phyloP scores from a whole-genome alignment of 2,888 invertebrate genomes.

The Drosophila cyrtoloma region DNA sequence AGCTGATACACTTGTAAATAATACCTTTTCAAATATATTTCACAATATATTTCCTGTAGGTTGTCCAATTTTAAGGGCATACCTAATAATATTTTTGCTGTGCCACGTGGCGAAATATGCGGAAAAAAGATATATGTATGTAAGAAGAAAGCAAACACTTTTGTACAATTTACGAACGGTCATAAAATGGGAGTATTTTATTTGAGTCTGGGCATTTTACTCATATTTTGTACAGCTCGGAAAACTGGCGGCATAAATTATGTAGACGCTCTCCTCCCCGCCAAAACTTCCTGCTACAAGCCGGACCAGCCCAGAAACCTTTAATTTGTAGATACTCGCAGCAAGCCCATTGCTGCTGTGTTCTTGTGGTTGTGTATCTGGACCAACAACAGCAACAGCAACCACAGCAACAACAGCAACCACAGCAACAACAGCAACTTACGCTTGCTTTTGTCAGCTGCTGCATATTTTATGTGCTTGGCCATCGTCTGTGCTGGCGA shows the following conservation, averaged over 20 bases:
- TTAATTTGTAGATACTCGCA: conserved; percentile 26
- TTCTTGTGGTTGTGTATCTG: conserved; percentile 24
- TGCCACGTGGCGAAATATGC: conserved; percentile 40
- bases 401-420: conserved; percentile 9
- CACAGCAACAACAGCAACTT: conserved; percentile 21
- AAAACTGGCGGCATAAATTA: conserved; percentile 69
- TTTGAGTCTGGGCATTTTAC: conserved; percentile 25
- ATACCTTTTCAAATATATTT: background rate
- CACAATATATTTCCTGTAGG: background rate
- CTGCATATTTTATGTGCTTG: conserved; percentile 61
- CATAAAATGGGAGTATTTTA: conserved; percentile 58
- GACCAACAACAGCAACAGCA: conserved; percentile 7
- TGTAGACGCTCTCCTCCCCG: conserved; percentile 24
- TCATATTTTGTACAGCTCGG: conserved; percentile 56
- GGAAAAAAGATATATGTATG: conserved; percentile 20
- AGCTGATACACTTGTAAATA: background rate
- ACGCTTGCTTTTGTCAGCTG: conserved; percentile 50
- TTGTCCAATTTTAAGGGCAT: background rate
- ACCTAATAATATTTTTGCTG: background rate
- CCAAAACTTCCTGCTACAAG: background rate
- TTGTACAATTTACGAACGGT: conserved; percentile 61
- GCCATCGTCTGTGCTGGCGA: conserved; percentile 28
- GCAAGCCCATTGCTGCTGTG: conserved; percentile 2
- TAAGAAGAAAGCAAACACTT: conserved; percentile 29
- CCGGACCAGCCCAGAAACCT: conserved; percentile 22